These are phyloP conservation scores for Prionailurus bengalensis DNA, from an alignment of 2,113 vertebrate genomes.

Conservation along the genomic window DNA sequence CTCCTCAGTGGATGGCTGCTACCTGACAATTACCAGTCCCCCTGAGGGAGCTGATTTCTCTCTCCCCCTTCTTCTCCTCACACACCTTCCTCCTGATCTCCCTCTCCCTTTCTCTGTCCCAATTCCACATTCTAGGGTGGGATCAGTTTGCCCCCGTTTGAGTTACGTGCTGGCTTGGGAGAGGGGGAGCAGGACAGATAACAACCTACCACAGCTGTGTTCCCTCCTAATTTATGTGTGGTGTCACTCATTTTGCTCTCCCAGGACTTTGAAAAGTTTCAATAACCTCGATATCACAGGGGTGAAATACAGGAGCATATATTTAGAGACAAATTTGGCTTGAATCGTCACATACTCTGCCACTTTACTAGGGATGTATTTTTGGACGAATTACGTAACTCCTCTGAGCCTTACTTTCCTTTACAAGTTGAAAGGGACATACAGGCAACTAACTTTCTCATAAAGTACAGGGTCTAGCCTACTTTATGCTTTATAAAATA, in stretches of 20 bases:
- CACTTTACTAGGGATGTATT: neutral
- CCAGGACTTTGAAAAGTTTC: neutral
- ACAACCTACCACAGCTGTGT: neutral
- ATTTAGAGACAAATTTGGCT: neutral
- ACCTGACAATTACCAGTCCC: accelerated
- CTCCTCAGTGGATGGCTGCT: neutral
- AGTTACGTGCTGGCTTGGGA: neutral
- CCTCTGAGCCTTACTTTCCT: conserved; percentile 16
- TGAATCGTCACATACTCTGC: neutral
- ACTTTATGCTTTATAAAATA: neutral
- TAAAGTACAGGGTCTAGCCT: neutral
- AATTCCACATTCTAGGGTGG: neutral
- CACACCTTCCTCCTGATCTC: neutral
- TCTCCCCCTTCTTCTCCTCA: neutral
- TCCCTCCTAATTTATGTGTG: neutral
- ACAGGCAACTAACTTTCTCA: neutral
- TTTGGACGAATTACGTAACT: neutral
- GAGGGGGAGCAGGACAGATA: neutral
- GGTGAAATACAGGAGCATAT: neutral
- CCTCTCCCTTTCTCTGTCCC: neutral
- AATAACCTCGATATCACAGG: neutral
- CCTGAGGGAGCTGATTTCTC: neutral
- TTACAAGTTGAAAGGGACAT: neutral
- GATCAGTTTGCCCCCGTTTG: neutral
- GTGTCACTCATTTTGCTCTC: neutral